Percentiles rank a stretch among this genome's conserved stretches.
Conservation (phyloP, 2,888 invertebrate genomes). For the Pyrrhosoma nymphula region DNA sequence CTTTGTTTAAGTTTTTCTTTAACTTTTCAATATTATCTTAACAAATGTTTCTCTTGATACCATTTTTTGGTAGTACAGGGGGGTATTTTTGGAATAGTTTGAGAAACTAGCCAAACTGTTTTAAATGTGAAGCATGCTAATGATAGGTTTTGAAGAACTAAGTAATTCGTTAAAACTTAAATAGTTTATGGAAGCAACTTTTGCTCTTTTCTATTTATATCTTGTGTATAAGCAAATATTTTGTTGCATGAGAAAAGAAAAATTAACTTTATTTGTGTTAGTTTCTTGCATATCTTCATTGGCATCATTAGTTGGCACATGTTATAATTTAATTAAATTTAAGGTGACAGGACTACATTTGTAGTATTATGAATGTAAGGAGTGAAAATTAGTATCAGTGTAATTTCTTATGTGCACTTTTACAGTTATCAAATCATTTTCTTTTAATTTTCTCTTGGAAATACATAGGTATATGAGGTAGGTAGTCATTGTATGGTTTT, state of each 20-base stretch:
- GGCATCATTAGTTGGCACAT: constrained; percentile 38
- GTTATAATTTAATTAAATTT: background rate
- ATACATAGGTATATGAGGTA: background rate
- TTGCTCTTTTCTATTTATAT: constrained; percentile 29
- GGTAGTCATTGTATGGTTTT: background rate
- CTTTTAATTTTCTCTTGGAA: background rate
- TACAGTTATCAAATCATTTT: background rate
- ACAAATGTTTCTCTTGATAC: background rate
- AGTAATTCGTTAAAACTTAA: constrained; percentile 33
- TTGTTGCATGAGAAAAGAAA: background rate
- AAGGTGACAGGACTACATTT: background rate
- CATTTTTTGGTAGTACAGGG: background rate
- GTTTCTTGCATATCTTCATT: constrained; percentile 12
- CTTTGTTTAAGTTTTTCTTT: background rate
- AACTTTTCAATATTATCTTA: background rate
- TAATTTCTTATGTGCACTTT: background rate
- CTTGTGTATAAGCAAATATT: constrained; percentile 48
- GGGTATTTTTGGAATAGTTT: background rate
- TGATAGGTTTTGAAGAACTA: background rate
- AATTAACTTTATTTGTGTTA: constrained; percentile 50
- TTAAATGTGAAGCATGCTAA: background rate
- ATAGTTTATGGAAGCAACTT: constrained; percentile 33
- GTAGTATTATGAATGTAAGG: background rate
- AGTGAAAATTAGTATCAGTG: background rate
- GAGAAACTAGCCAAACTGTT: constrained; percentile 15